A percentile compares a stretch with the other conserved stretches of the same genome.
These are phyloP conservation scores for Ischnura elegans DNA, from an alignment of 2,888 invertebrate species.

Conservation along the genomic window DNA sequence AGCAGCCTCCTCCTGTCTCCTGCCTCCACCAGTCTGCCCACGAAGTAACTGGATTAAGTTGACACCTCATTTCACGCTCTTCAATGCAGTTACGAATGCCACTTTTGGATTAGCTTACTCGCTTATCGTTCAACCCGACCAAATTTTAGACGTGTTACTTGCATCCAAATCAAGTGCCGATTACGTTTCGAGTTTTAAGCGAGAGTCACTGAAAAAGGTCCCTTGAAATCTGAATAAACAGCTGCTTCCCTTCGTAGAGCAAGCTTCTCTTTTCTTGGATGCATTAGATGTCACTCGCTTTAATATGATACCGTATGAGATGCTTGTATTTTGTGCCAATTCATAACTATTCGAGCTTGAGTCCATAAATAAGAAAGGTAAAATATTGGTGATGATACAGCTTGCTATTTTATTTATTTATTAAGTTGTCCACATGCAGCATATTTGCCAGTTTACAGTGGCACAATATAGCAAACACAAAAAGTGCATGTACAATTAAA, in stretches of 20 bases:
- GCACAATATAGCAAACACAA: too few relatives aligned
- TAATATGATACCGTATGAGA: too few relatives aligned
- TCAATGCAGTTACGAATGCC: not conserved
- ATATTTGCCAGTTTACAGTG: too few relatives aligned
- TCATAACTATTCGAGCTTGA: too few relatives aligned
- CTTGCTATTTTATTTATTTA: too few relatives aligned
- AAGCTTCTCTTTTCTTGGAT: not conserved
- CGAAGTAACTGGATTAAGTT: not conserved
- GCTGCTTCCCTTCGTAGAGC: not conserved
- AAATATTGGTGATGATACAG: too few relatives aligned
- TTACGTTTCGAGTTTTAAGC: not conserved
- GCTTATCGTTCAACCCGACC: not conserved
- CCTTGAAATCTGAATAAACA: not conserved
- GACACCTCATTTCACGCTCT: slow-evolving; percentile 10
- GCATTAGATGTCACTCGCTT: too few relatives aligned
- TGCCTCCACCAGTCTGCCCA: not conserved
- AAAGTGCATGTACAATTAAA: too few relatives aligned
- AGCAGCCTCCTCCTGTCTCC: not conserved
- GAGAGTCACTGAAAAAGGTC: not conserved
- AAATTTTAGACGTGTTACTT: not conserved
- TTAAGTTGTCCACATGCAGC: too few relatives aligned
- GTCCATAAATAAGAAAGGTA: too few relatives aligned
- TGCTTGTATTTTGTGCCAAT: too few relatives aligned
- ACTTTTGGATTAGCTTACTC: not conserved
- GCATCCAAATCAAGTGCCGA: not conserved